Conservation (phyloP, 2,113 vertebrate genomes). For the Caranx ignobilis region DNA sequence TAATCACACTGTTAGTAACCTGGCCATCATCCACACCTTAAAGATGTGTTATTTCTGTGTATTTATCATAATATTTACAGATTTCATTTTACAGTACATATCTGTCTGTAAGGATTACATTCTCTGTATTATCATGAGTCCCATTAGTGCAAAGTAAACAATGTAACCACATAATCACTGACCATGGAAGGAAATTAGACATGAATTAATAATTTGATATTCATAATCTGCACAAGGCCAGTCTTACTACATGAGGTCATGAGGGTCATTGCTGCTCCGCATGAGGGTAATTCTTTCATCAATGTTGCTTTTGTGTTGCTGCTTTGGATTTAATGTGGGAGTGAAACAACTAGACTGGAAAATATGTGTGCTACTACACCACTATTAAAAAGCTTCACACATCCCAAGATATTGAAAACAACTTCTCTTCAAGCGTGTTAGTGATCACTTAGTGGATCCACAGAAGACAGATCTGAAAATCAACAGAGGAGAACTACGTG, state of each 20-base stretch:
- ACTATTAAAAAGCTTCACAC: conserved; percentile 23
- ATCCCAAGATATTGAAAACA: conserved; percentile 19
- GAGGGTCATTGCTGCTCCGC: conserved; percentile 37
- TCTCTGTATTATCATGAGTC: neutral
- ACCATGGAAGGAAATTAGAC: neutral
- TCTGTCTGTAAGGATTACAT: neutral
- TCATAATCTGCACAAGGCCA: conserved; percentile 48
- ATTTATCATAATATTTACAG: neutral
- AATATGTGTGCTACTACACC: conserved; percentile 41
- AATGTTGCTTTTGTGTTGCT: conserved; percentile 79
- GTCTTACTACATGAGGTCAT: conserved; percentile 55
- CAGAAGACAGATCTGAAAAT: neutral
- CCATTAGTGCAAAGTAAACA: neutral
- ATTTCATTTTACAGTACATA: conserved; percentile 2
- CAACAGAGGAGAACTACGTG: neutral
- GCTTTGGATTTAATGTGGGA: conserved; percentile 61
- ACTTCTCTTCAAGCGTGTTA: neutral
- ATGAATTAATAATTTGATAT: conserved; percentile 31
- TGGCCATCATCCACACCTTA: neutral
- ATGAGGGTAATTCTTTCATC: conserved; percentile 61
- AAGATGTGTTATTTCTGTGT: neutral
- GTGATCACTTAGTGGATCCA: neutral
- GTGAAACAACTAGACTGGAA: conserved; percentile 55
- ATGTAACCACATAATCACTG: neutral
- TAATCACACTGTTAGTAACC: neutral